Base-by-base conservation (phyloP, 2,888 invertebrate species). In the Dysmachus trigonus region DNA sequence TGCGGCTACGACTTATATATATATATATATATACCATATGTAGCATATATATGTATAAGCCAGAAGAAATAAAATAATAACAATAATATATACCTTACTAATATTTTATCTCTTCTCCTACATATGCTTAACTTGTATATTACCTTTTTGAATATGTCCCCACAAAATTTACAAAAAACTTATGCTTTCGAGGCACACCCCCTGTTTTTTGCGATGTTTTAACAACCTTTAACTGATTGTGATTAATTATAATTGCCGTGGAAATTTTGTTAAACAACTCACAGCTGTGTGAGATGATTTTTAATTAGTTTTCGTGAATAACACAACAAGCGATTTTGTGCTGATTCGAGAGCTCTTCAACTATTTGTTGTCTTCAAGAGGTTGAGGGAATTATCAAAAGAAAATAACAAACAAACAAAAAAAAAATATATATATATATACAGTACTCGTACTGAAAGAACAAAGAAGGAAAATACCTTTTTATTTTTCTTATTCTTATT, bases 231-330 rank as follows among this genome's bases (percentile, higher is more conserved):
- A 62, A 8, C 8, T 62, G 62, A 62, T 62, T 85, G 47, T 85
- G 85, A 85, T 85, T 85, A 85, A 77, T 76, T 85, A 77, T 77
- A 85, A 74, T 76, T 85, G 85, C 76, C 35, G 73, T 85, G 62
- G 85, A 72, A n/a, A 83, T 83, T 83, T 83, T 83, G 83, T 83
- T 83, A 72, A 83, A 83, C 83, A 83, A 83, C n/a, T 72, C 83
- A 72, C 38, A 83, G 35, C 15, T 72, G 38, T 83, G 83, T 83
- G 83, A 83, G 83, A 41, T 83, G 83, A 72, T 72, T 83, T 41
- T 83, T 83, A 83, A 83, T 83, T 83, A 83, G 83, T 83, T 71
- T 72, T 30, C 47, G 38, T 72, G 62, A 35, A 82, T 82, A 41
- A 38, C 7, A 51, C 18, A 51, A 51, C 13, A 27, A 18, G 15